Evolutionary conservation across 1,140 invertebrate species (phyloP), one percentile per base, ranked within the genome.

Genomic region (Drosophila guanche): DNA sequence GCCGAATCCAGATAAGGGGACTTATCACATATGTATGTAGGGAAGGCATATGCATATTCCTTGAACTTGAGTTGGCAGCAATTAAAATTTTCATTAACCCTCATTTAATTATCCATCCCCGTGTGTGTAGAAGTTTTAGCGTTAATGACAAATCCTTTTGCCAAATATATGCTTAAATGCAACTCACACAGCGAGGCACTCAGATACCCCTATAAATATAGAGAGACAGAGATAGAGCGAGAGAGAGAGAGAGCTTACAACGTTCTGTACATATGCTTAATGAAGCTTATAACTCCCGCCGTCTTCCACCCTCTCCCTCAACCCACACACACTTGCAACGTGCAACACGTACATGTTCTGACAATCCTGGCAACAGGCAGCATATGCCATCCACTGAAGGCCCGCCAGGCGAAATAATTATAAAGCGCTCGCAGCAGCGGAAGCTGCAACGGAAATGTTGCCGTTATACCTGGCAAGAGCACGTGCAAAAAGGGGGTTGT

Each of bases 141-240:
- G 79, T 78, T 71, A 84, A 90, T 90, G 88, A 90, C 88, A 90
- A 90, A 90, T 90, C 88, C 88, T 84, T 72, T 74, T 90, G 83
- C 88, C 90, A 90, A 90, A 90, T 90, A 90, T 90, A 90, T 88
- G 83, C 88, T 90, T 90, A 90, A 83, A 80, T 90, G 88, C 89
- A 79, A 73, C 76, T 58, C 63, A 68, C 50, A 79, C 54, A 57
- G 29, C 22, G 12, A 56, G 47, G 50, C 14, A 8, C 20, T 7
- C 25, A 58, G n/a, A 65, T 16, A 72, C 22, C 27, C 25, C 37
- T 6, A 43, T 29, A 20, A 20, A 50, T 47, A 14, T 29, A 14
- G 47, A 25, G 22, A 53, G 23, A 61, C 7, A 55, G 42, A 61
- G 16, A 20, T 20, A 37, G 51, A 53, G n/a, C 46, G 8, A 33